These are phyloP conservation scores for Pemphredon lugubris DNA, from an alignment of 2,888 invertebrate species.

Conservation along the genomic window DNA sequence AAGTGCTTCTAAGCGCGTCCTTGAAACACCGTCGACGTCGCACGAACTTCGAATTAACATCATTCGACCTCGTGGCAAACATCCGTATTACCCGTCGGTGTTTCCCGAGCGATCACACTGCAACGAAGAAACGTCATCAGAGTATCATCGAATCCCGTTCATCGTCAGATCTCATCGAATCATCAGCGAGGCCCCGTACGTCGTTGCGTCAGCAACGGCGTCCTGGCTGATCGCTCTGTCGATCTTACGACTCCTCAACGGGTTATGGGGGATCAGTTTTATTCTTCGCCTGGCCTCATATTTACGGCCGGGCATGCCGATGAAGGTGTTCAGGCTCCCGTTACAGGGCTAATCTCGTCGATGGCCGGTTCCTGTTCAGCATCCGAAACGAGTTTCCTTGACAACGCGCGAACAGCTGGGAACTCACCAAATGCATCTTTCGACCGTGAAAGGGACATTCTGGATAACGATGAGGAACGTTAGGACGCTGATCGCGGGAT, in stretches of 20 bases:
- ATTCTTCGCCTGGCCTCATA: constrained; percentile 38
- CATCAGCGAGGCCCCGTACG: constrained; percentile 25
- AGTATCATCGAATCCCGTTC: constrained; percentile 42
- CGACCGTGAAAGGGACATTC: constrained; percentile 50
- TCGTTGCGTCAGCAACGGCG: constrained; percentile 27
- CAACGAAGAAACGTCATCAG: constrained; percentile 53
- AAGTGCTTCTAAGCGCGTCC: constrained; percentile 92
- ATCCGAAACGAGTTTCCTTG: constrained; percentile 16
- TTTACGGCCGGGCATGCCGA: constrained; percentile 49
- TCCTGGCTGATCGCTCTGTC: constrained; percentile 21
- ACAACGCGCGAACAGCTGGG: background rate
- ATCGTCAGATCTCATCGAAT: constrained; percentile 58
- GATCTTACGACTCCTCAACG: constrained; percentile 11
- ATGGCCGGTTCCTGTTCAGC: constrained; percentile 28
- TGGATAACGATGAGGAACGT: constrained; percentile 24
- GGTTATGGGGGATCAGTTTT: constrained; percentile 25
- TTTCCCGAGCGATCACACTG: constrained; percentile 48
- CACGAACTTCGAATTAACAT: constrained; percentile 38
- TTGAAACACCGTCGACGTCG: constrained; percentile 34
- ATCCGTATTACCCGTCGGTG: constrained; percentile 10
- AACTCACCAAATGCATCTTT: constrained; percentile 52
- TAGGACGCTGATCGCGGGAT: constrained; percentile 22
- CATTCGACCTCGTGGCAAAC: constrained; percentile 32
- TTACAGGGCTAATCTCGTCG: constrained; percentile 49
- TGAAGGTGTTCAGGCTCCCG: constrained; percentile 44